A percentile compares a stretch with the other conserved stretches of the same genome.
These are phyloP conservation scores for Python bivittatus DNA, from an alignment of 2,113 vertebrate species.

Conservation along the genomic window DNA sequence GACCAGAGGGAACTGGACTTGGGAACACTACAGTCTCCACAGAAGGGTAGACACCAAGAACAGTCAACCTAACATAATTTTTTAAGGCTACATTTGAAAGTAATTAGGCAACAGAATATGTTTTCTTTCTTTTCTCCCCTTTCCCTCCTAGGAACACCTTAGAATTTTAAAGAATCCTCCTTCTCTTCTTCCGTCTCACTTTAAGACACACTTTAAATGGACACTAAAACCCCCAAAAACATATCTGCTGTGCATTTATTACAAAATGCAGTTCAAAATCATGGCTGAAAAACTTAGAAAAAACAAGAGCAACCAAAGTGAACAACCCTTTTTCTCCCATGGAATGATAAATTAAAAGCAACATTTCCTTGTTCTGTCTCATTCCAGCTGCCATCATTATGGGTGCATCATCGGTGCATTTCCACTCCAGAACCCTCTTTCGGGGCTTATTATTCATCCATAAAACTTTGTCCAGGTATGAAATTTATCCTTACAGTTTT, in stretches of 20 bases:
- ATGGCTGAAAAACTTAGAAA: constrained; percentile 68
- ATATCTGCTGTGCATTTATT: constrained; percentile 71
- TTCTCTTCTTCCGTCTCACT: constrained; percentile 18
- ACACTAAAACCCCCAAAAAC: constrained; percentile 72
- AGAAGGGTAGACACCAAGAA: not conserved
- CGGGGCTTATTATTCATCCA: constrained; percentile 59
- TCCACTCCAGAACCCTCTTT: constrained; percentile 62
- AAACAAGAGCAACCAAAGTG: constrained; percentile 72
- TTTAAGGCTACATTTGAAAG: not conserved
- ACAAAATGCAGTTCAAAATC: constrained; percentile 80
- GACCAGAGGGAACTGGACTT: not conserved
- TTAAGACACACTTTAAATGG: constrained; percentile 60
- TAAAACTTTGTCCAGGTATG: constrained; percentile 57
- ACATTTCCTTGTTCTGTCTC: constrained; percentile 70
- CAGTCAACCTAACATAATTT: not conserved
- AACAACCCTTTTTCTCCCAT: constrained; percentile 72
- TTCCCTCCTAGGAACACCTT: not conserved
- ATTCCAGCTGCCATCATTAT: constrained; percentile 47
- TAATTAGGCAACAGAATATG: not conserved
- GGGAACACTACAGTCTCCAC: not conserved
- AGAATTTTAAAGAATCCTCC: not conserved
- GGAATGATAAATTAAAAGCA: constrained; percentile 78
- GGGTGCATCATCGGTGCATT: constrained; percentile 57
- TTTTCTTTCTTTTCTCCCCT: not conserved
- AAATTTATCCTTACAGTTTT: constrained; percentile 60